phyloP scores from a whole-genome alignment of 2,113 vertebrate species.

The Lagenorhynchus albirostris region DNA sequence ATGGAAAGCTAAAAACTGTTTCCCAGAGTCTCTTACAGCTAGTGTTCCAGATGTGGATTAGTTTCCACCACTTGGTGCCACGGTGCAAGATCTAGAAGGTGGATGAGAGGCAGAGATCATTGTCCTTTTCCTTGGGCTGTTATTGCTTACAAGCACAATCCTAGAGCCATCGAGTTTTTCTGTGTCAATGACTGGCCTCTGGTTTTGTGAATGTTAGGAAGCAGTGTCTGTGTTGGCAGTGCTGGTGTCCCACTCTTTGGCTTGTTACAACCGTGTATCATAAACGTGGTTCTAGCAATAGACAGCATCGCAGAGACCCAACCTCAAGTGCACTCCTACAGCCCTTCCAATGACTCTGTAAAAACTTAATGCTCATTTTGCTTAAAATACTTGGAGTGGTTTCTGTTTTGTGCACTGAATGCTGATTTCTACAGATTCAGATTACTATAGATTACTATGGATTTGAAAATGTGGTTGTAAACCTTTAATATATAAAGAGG shows the following conservation, averaged over 20 bases:
- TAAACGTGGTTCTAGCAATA: background rate
- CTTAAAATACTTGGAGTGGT: background rate
- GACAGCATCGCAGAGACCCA: background rate
- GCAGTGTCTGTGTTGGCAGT: background rate
- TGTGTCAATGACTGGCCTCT: background rate
- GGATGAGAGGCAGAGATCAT: background rate
- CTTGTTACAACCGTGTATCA: background rate
- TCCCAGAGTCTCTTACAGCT: background rate
- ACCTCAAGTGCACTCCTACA: too few species aligned
- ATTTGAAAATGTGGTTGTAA: background rate
- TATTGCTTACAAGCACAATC: background rate
- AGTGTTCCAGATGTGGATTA: background rate
- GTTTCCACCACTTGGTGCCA: background rate
- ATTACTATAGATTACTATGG: background rate
- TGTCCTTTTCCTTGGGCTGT: background rate
- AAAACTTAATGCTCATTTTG: background rate
- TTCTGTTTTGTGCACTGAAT: background rate
- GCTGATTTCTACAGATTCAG: background rate
- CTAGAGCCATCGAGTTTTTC: rapidly evolving
- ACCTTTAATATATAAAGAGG: background rate
- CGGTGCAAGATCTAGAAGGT: background rate
- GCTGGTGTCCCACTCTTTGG: background rate
- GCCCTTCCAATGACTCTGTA: background rate
- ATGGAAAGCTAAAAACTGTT: background rate
- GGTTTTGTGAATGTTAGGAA: background rate